Percentiles rank a stretch among this genome's conserved stretches.
These are phyloP conservation scores for Monopterus albus DNA, from an alignment of 2,113 vertebrate species.

Conservation along the genomic window DNA sequence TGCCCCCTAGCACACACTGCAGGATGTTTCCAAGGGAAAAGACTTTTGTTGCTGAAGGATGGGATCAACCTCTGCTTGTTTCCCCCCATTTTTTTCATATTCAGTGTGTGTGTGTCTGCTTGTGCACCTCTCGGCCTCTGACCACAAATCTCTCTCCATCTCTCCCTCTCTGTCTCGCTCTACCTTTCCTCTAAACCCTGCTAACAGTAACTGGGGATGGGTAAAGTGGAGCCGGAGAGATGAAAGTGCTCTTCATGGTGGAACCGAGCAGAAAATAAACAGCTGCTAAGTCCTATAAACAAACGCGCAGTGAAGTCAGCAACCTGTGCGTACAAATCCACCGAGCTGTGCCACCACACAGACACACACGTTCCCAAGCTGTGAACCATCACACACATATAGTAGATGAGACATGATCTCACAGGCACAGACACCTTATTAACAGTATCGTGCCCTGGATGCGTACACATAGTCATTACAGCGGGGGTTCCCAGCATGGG, in stretches of 20 bases:
- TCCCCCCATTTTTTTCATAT: constrained; percentile 53
- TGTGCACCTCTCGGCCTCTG: constrained; percentile 31
- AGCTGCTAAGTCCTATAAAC: constrained; percentile 72
- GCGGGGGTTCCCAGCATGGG: constrained; percentile 6
- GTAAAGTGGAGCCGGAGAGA: constrained; percentile 65
- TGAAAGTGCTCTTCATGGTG: constrained; percentile 79
- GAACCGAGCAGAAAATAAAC: constrained; percentile 79
- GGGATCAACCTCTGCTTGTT: constrained; percentile 64
- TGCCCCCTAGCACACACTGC: constrained; percentile 8
- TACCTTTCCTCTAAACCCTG: constrained; percentile 57
- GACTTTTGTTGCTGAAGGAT: constrained; percentile 45
- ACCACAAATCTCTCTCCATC: constrained; percentile 71
- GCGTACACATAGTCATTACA: constrained; percentile 21
- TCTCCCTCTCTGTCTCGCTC: constrained; percentile 31
- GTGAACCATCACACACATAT: constrained; percentile 8
- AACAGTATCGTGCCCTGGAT: neutral
- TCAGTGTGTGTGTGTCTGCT: constrained; percentile 25
- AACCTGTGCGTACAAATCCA: constrained; percentile 56
- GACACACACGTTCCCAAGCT: neutral
- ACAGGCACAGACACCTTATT: constrained; percentile 20
- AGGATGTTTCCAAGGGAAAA: constrained; percentile 45
- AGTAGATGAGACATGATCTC: constrained; percentile 29
- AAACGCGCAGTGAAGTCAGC: constrained; percentile 73
- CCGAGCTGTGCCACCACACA: constrained; percentile 2
- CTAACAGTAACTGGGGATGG: constrained; percentile 54